Conservation (phyloP, 2,797 vertebrate genomes). For the Margarornis squamiger region DNA sequence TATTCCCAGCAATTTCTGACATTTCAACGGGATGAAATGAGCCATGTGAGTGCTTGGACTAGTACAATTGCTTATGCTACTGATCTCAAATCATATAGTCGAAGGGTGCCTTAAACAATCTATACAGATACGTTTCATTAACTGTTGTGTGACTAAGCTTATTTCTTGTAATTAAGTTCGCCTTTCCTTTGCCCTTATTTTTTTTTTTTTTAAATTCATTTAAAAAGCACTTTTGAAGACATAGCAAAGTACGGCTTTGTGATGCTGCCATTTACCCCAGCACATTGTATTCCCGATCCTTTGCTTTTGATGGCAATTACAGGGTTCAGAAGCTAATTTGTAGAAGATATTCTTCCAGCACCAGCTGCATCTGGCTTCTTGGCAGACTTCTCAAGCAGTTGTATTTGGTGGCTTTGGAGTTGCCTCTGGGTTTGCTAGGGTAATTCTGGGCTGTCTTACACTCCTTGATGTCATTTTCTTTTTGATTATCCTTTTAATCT, state of each 20-base stretch:
- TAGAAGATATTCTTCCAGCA: slow-evolving; percentile 15
- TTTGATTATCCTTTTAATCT: slow-evolving; percentile 54
- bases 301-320: slow-evolving; percentile 23
- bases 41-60: background rate
- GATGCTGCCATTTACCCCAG: slow-evolving; percentile 6
- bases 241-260: background rate
- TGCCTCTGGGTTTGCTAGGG: slow-evolving; percentile 15
- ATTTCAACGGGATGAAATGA: background rate
- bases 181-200: background rate
- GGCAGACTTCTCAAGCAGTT: slow-evolving; percentile 30
- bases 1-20: background rate
- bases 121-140: slow-evolving; percentile 15
- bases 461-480: slow-evolving; percentile 28
- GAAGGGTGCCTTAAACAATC: background rate
- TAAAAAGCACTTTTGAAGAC: background rate
- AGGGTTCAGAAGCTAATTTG: slow-evolving; percentile 51
- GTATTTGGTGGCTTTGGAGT: slow-evolving; percentile 20
- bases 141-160: background rate
- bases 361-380: slow-evolving; percentile 24
- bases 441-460: slow-evolving; percentile 32
- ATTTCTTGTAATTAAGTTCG: background rate
- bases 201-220: background rate
- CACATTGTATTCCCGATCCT: background rate
- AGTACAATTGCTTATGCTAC: background rate
- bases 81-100: background rate